Base-by-base conservation (phyloP, 2,888 invertebrate genomes). In the Reticulitermes lucifugus region DNA sequence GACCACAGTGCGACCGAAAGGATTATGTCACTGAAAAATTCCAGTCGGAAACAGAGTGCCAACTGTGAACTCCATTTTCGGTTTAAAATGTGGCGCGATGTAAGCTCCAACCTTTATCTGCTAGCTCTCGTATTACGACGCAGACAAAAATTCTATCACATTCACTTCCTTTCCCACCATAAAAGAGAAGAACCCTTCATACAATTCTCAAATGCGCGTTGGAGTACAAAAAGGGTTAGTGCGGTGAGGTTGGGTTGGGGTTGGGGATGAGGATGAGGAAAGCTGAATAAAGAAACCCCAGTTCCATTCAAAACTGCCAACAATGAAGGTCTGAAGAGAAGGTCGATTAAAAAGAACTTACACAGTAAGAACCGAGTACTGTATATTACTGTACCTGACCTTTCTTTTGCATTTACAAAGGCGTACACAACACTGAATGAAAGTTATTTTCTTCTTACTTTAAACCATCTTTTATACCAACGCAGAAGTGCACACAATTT, bases 281-380 rank as follows among this genome's bases (percentile, higher is more conserved):
- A 75, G n/a, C 77, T 77, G 77, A 77, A 77, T 77, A 77, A 46
- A 77, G 77, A 35, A 41, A 14, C 73, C 21, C 12, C 73, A 29
- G 35, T 77, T 46, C 77, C 77, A 77, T 77, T 77, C 77, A 77
- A 77, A 4, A 46, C 77, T 22, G 41, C 43, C 2, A 46, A 77
- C 77, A 77, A 77, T 77, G 77, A 46, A 46, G 46, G n/a, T 18
- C 29, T 46, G 77, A 9, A 46, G 46, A 77, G 77, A 77, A 46
- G n/a, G n/a, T 77, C 46, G 77, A 77, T 77, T 77, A 77, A 51
- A 77, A 77, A 77, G 77, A 77, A 51, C 77, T 77, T 77, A 41
- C 73, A 71, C 43, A 75, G 35, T 75, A 75, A 43, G 75, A 29
- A 43, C 18, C 14, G 43, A 35, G 41, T 77, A 22, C 43, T 46